A percentile compares a stretch with the other conserved stretches of the same genome.
These are phyloP conservation scores for Taphrorychus bicolor DNA, from an alignment of 2,888 invertebrate species.

Conservation along the genomic window DNA sequence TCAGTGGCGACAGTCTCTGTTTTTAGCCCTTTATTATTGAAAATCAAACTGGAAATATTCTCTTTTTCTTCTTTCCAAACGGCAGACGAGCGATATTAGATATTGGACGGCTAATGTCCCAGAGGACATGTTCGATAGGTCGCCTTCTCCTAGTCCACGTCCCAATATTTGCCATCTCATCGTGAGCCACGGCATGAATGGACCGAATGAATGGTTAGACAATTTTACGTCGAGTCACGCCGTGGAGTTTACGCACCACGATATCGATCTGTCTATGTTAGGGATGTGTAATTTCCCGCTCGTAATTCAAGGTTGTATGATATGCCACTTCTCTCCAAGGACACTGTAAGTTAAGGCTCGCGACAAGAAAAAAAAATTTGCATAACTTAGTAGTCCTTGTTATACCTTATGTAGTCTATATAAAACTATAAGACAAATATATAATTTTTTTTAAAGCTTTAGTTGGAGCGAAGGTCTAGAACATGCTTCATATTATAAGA, in stretches of 20 bases:
- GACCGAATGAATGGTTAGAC: conserved; percentile 29
- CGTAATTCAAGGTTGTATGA: conserved; percentile 1
- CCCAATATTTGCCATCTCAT: conserved; percentile 4
- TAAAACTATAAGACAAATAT: too few species aligned
- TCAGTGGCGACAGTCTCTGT: conserved; percentile 34
- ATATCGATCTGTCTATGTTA: conserved; percentile 22
- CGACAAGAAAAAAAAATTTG: too few species aligned
- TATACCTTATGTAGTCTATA: too few species aligned
- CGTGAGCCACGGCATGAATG: conserved; percentile 21
- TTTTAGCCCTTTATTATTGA: conserved; percentile 29
- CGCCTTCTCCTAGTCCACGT: conserved; percentile 2
- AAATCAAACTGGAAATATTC: conserved; percentile 8
- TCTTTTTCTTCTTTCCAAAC: background rate
- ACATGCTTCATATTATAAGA: too few species aligned
- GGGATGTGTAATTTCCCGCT: conserved; percentile 17
- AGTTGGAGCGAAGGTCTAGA: too few species aligned
- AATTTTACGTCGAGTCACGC: conserved; percentile 26
- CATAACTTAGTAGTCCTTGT: too few species aligned
- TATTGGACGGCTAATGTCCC: conserved; percentile 7
- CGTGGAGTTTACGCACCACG: conserved; percentile 27
- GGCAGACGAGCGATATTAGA: background rate
- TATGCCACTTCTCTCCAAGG: background rate
- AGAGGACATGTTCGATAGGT: background rate
- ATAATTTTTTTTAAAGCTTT: too few species aligned
- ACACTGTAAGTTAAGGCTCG: too few species aligned